phyloP scores from a whole-genome alignment of 1,140 invertebrate genomes.

The Varroa destructor region DNA sequence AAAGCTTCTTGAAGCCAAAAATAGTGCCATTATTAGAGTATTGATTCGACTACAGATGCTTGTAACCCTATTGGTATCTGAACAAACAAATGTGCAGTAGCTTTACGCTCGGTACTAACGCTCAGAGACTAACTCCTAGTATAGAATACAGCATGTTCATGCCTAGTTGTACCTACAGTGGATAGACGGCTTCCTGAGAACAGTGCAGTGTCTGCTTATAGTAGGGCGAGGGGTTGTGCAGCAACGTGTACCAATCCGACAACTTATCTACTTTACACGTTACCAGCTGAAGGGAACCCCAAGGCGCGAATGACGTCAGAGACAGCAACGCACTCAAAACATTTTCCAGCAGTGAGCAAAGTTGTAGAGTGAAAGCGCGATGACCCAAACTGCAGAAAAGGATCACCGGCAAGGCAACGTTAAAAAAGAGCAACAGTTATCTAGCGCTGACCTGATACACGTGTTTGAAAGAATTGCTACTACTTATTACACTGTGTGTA shows the following conservation, averaged over 20 bases:
- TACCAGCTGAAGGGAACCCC: constrained; percentile 56
- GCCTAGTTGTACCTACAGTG: constrained; percentile 56
- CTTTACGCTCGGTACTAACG: too few relatives aligned
- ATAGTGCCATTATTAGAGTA: too few relatives aligned
- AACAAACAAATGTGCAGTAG: too few relatives aligned
- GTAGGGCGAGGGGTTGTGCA: constrained; percentile 83
- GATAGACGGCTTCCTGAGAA: constrained; percentile 91
- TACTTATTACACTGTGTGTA: too few relatives aligned
- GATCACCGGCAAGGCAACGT: not conserved
- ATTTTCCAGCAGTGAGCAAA: constrained; percentile 67
- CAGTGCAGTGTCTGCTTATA: constrained; percentile 77
- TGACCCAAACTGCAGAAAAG: constrained; percentile 51
- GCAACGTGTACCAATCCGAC: constrained; percentile 87
- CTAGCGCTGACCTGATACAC: not conserved
- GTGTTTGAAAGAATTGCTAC: too few relatives aligned
- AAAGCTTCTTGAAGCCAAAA: too few relatives aligned
- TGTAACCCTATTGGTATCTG: too few relatives aligned
- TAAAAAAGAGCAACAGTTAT: not conserved
- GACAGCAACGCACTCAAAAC: constrained; percentile 56
- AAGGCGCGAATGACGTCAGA: constrained; percentile 56
- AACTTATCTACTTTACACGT: constrained; percentile 62
- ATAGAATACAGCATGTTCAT: too few relatives aligned
- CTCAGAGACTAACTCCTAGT: too few relatives aligned
- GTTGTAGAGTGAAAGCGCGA: constrained; percentile 55
- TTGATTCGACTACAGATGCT: too few relatives aligned